Evolutionary conservation across 2,888 invertebrate species (phyloP).

Genomic region (Ryuthela nishihirai): DNA sequence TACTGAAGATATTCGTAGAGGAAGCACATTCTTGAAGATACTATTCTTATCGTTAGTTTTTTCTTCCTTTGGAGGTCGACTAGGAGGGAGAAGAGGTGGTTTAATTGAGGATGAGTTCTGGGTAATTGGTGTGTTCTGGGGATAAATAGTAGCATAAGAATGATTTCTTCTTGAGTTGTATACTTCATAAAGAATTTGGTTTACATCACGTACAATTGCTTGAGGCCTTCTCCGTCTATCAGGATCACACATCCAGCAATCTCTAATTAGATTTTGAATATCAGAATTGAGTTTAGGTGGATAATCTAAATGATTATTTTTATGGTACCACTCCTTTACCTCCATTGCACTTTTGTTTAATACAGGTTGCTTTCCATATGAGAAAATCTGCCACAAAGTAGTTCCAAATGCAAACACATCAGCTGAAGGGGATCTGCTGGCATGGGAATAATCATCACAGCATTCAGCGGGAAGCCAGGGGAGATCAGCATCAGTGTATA

Average conservation of each 20-base stretch:
- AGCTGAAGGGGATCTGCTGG: constrained; percentile 54
- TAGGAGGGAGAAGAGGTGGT: constrained; percentile 5
- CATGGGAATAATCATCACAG: constrained; percentile 52
- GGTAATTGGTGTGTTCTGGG: constrained; percentile 3
- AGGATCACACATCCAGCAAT: constrained; percentile 46
- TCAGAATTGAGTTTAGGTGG: constrained; percentile 68
- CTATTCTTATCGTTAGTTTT: constrained; percentile 11
- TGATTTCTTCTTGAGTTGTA: constrained; percentile 62
- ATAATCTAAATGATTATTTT: constrained; percentile 63
- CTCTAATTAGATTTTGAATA: constrained; percentile 61
- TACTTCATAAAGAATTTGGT: constrained; percentile 70
- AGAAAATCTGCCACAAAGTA: constrained; percentile 88
- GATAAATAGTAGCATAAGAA: constrained; percentile 58
- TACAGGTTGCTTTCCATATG: constrained; percentile 62
- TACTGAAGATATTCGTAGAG: constrained; percentile 10
- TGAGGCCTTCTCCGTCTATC: constrained; percentile 69
- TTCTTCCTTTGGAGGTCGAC: constrained; percentile 10
- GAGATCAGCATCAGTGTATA: constrained; percentile 54
- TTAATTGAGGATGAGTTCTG: constrained; percentile 1
- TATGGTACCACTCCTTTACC: constrained; percentile 22
- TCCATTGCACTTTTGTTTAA: constrained; percentile 1
- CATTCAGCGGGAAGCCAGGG: constrained; percentile 89
- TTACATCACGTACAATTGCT: constrained; percentile 78
- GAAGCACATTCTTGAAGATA: constrained; percentile 15
- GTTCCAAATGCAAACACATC: constrained; percentile 92